Evolutionary conservation across 2,888 invertebrate species (phyloP), one percentile per base, ranked within the genome.

Genomic region (Drosophila paranaensis): DNA sequence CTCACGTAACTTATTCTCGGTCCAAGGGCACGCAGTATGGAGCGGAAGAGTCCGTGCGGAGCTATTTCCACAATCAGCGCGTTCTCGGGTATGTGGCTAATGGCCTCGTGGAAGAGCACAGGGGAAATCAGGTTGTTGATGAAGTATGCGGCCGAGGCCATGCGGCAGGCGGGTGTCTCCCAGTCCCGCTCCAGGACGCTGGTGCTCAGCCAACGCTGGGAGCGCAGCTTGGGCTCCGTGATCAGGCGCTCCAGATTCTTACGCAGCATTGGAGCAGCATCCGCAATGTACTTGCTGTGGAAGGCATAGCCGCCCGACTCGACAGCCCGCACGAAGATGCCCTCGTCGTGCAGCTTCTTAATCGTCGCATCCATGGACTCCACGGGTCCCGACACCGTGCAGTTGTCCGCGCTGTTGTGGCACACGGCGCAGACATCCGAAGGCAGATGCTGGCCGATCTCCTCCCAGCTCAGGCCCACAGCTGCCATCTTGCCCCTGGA

Each of bases 41-140:
- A 97, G 93, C 98, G 98, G 82, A 99, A 95, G 75, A 99, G 94
- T 88, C 97, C 97, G 93, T 98, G 98, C 16, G 99, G 99, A 8
- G 99, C 98, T 86, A 99, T 94, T 93, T 99, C 99, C 88, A 99
- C 94, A 77, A 97, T 95, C 74, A 99, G 94, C 1, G 99, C 98
- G 91, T 97, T 96, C 77, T 94, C 95, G 8, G 99, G 99, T 55
- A 99, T 94, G 90, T 96, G 95, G 74, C 94, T 93, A 73, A 98
- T 91, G 6, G 97, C 98, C 91, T 98, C 98, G 89, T 98, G 95
- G 94, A 98, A 98, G 54, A 97, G 94, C 60, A 98, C 98, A 4
- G 98, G 98, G 35, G 98, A 98, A 69, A 98, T 94, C 74, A 99
- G 94, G 93, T 99, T 99, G 94, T 99, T 98, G 35, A 98, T 98